Base-by-base conservation (phyloP, 1,140 invertebrate species). In the Zaprionus kolodkinae region DNA sequence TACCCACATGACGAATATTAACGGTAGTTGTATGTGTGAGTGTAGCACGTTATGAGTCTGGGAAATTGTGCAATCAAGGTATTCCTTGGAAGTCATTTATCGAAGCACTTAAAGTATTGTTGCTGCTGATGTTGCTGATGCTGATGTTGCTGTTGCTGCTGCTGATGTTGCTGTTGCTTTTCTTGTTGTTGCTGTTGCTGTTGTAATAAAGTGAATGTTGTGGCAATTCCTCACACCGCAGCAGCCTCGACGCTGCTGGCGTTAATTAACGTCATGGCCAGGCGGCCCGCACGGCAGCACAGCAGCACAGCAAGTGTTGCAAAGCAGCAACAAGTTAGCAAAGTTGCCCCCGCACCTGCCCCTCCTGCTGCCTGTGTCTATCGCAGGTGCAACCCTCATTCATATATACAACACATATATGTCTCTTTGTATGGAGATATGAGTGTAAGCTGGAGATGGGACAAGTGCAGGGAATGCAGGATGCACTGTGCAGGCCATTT, bases 311-410 rank as follows among this genome's bases (percentile, higher is more conserved):
- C 45, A 54, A 45, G 50, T 35, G 54, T 35, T 38, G 48, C 15
- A 15, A 62, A 74, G 69, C 74, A 70, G 66, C 77, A 65, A 75
- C 77, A 63, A 50, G 70, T 59, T 40, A 59, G 36, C 63, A 63
- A 79, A 71, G 59, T 74, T 33, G 52, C 9, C 6, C 38, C 13
- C n/a, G n/a, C n/a, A n/a, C n/a, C n/a, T n/a, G n/a, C n/a, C n/a
- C n/a, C n/a, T n/a, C n/a, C n/a, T n/a, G n/a, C n/a, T n/a, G n/a
- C n/a, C n/a, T n/a, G n/a, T n/a, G n/a, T n/a, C n/a, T n/a, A n/a
- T n/a, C n/a, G n/a, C n/a, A 21, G 21, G 21, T 21, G 21, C 21
- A 21, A 1, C 21, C 21, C 21, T 21, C 21, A 21, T 21, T 21
- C 21, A 21, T 21, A 21, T n/a, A n/a, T n/a, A n/a, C n/a, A n/a